Conservation (phyloP, 2,797 vertebrate genomes). For the Xiphorhynchus erythropygius region DNA sequence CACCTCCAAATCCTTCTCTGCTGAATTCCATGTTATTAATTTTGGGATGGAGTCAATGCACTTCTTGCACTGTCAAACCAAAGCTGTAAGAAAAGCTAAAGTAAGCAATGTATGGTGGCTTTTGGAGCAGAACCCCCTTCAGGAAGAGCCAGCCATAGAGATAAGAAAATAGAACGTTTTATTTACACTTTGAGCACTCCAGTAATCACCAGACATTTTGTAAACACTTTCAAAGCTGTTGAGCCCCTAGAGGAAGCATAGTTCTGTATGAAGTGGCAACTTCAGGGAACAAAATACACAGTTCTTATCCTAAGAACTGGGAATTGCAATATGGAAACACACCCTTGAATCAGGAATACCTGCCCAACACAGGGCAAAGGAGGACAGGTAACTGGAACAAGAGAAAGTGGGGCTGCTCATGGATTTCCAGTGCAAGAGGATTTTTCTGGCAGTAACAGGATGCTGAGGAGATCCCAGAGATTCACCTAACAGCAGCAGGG, state of each 20-base stretch:
- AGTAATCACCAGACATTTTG: neutral
- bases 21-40: neutral
- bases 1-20: neutral
- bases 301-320: neutral
- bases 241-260: neutral
- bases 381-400: neutral
- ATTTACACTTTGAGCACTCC: neutral
- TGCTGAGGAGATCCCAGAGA: neutral
- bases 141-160: neutral
- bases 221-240: neutral
- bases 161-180: neutral
- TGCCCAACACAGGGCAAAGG: neutral
- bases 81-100: neutral
- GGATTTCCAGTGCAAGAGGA: neutral
- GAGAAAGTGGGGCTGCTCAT: neutral
- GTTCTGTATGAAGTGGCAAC: neutral
- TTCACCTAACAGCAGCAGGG: neutral
- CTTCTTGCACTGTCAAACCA: neutral
- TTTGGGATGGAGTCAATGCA: neutral
- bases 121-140: neutral
- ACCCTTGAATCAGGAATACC: neutral
- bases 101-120: neutral
- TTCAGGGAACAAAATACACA: neutral
- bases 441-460: neutral
- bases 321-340: neutral